phyloP scores from a whole-genome alignment of 2,113 vertebrate species.

The Chroicocephalus ridibundus region DNA sequence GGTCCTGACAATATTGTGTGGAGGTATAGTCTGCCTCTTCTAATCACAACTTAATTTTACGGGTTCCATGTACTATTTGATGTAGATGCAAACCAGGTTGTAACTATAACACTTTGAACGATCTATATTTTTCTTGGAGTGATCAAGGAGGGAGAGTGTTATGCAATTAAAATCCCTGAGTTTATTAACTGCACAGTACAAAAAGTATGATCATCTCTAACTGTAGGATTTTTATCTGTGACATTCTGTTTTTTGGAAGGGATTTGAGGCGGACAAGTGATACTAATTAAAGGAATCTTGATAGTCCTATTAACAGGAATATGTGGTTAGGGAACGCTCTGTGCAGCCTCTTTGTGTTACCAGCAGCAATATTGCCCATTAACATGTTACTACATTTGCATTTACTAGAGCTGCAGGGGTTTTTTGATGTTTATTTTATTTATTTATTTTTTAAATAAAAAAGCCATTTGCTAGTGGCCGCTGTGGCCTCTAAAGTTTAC shows the following conservation, averaged over 20 bases:
- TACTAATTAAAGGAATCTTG: slow-evolving; percentile 18
- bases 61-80: background rate
- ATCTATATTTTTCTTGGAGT: background rate
- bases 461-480: background rate
- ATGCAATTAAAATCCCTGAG: background rate
- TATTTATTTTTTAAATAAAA: slow-evolving; percentile 4
- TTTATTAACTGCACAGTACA: background rate
- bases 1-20: background rate
- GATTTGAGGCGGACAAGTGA: background rate
- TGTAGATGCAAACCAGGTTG: background rate
- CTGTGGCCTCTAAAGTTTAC: background rate
- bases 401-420: background rate
- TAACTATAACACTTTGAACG: background rate
- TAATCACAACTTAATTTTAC: slow-evolving; percentile 20
- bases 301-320: slow-evolving; percentile 4
- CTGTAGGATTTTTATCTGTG: background rate
- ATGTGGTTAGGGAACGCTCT: background rate
- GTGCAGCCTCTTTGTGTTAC: background rate
- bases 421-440: background rate
- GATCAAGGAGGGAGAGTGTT: background rate
- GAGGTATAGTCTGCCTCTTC: background rate
- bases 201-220: background rate
- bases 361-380: background rate
- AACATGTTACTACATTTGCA: background rate
- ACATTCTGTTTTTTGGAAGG: background rate